Base-by-base conservation (phyloP, 2,888 invertebrate genomes). In the Drosophila acutilabella region DNA sequence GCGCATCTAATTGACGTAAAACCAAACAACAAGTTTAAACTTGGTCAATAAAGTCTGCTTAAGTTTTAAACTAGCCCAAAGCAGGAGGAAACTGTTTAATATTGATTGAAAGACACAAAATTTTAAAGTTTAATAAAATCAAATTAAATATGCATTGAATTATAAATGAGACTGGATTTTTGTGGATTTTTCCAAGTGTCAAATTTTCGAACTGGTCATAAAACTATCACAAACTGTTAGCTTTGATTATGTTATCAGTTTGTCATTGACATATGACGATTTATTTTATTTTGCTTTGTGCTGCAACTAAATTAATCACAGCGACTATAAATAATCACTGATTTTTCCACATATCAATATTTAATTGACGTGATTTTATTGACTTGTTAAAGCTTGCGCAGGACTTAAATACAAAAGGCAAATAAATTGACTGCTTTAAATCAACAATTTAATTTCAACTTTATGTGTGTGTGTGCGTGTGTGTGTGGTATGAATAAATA, bases 381-480 rank as follows among this genome's bases (percentile, higher is more conserved):
- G 36, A 14, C 26, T 47, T 52, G 4, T 38, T 26, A 18, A n/a
- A 26, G 14, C 50, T 38, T 44, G 10, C 1, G 3, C 13, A 3
- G 40, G 33, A n/a, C 16, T 67, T 38, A 41, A 57, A 30, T 40
- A 45, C 23, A 36, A n/a, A 14, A 8, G 52, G 53, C 52, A 66
- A 50, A 48, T 44, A 23, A 65, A 51, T 40, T 16, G 54, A 64
- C 13, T 13, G 30, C 26, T 64, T 65, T 33, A 42, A 62, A 48
- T 38, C 11, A 5, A 23, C 33, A 56, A 20, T 65, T 65, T 33
- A 64, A 23, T 18, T 64, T 7, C 4, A 50, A 54, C 23, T 40
- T 23, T 52, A 13, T 4, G 18, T 18, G 14, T 18, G 10, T 50
- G 41, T 44, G 10, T n/a, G n/a, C n/a, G n/a, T 4, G 18, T 18